Conservation (phyloP, 2,888 invertebrate genomes). For the Lamellibrachia satsuma region DNA sequence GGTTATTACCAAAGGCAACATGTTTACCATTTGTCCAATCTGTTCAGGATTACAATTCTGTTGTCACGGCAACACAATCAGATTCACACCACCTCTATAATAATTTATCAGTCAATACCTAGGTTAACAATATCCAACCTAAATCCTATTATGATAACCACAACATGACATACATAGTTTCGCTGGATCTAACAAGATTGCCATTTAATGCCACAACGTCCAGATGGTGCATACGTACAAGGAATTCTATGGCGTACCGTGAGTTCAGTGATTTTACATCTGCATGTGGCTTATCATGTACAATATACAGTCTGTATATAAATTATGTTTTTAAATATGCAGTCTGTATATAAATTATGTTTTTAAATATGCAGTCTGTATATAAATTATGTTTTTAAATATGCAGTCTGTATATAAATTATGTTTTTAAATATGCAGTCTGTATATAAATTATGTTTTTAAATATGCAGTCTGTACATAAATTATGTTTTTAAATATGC, state of each 20-base stretch:
- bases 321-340: no score
- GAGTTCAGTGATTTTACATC: background rate
- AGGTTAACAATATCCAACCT: background rate
- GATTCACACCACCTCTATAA: background rate
- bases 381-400: no score
- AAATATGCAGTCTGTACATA: no score
- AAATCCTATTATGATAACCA: background rate
- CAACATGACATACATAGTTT: background rate
- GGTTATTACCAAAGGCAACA: background rate
- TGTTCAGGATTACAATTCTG: background rate
- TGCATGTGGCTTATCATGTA: background rate
- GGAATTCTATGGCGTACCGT: background rate
- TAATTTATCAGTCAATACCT: background rate
- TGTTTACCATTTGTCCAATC: background rate
- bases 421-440: no score
- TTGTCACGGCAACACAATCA: background rate
- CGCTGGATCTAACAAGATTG: background rate
- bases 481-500: no score
- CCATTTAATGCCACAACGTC: background rate
- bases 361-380: no score
- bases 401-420: no score
- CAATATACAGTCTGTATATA: background rate
- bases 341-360: no score
- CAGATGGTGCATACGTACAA: background rate
- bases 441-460: no score